Evolutionary conservation across 2,113 vertebrate genomes (phyloP).

Genomic region (Gorilla gorilla): DNA sequence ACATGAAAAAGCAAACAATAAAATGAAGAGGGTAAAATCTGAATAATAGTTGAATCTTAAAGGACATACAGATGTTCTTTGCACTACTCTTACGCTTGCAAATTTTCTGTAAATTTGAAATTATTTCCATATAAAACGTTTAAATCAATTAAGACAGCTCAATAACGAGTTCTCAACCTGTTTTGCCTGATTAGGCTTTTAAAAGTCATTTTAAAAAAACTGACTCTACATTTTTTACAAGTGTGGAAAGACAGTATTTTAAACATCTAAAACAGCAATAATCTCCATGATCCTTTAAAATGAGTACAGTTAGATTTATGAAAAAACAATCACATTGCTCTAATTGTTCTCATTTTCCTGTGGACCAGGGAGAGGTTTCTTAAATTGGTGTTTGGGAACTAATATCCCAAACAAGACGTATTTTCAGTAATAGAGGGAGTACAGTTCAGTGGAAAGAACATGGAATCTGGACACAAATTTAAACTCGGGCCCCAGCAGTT

Average conservation of each 20-base stretch:
- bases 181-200: neutral
- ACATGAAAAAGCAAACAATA: neutral
- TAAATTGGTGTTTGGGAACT: neutral
- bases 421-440: neutral
- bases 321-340: neutral
- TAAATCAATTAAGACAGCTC: neutral
- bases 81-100: neutral
- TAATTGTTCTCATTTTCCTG: neutral
- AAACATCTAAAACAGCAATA: neutral
- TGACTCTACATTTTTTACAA: neutral
- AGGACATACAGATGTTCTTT: neutral
- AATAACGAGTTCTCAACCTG: neutral
- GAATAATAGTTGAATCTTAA: neutral
- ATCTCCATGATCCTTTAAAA: neutral
- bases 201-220: neutral
- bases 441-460: neutral
- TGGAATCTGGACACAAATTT: neutral
- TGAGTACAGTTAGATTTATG: neutral
- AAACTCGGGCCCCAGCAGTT: neutral
- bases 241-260: neutral
- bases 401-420: neutral
- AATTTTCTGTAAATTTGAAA: conserved; percentile 1
- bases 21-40: neutral
- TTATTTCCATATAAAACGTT: neutral
- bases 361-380: neutral